These are phyloP conservation scores for Gasterosteus nipponicus DNA, from an alignment of 2,113 vertebrate genomes.

Conservation along the genomic window DNA sequence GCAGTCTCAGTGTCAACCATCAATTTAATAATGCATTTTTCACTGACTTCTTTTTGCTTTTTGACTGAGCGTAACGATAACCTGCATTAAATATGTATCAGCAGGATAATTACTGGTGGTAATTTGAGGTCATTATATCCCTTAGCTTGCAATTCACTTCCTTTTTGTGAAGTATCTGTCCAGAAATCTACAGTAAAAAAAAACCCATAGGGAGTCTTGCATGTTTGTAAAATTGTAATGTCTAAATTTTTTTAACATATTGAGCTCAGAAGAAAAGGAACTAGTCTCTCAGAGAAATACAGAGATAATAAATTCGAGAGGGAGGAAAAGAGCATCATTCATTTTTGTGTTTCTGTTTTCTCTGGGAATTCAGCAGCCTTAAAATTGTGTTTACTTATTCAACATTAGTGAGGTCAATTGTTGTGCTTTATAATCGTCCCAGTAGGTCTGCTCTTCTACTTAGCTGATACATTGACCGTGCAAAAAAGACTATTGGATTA, in stretches of 20 bases:
- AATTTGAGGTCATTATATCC: neutral
- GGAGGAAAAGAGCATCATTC: conserved; percentile 13
- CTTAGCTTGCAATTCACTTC: neutral
- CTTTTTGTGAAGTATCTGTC: neutral
- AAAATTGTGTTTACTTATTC: conserved; percentile 60
- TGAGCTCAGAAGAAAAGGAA: conserved; percentile 11
- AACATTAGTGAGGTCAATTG: conserved; percentile 55
- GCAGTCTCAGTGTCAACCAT: neutral
- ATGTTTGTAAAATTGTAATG: too few relatives aligned
- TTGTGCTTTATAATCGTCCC: conserved; percentile 38
- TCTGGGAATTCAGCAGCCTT: conserved; percentile 42
- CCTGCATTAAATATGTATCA: neutral
- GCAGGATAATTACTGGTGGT: neutral
- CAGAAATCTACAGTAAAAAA: neutral
- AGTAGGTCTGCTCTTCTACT: conserved; percentile 29
- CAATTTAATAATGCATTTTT: neutral
- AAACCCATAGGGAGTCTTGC: too few relatives aligned
- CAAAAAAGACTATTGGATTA: conserved; percentile 22
- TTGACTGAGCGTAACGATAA: neutral
- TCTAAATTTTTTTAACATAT: neutral
- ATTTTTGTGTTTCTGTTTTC: conserved; percentile 36
- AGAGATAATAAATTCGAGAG: conserved; percentile 11
- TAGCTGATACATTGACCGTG: conserved; percentile 1
- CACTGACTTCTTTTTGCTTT: neutral
- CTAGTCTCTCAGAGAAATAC: conserved; percentile 10